These are phyloP conservation scores for Tupaia tana DNA, from an alignment of 2,113 vertebrate genomes.

Conservation along the genomic window DNA sequence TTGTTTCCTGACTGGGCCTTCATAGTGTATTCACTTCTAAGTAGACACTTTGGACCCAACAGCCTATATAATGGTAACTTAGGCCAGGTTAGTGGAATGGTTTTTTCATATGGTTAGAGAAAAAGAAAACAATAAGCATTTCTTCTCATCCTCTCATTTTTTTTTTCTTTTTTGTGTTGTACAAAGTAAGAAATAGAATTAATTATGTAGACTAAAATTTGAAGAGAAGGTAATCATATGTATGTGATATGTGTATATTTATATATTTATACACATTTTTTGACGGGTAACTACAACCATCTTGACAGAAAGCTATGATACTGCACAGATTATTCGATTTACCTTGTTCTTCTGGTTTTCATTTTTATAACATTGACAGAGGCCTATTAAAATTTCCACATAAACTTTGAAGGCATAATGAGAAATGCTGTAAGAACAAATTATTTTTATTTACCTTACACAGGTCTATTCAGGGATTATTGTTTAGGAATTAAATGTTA, in stretches of 20 bases:
- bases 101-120: background rate
- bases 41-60: background rate
- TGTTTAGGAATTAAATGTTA: background rate
- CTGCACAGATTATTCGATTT: background rate
- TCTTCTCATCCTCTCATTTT: background rate
- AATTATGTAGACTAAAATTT: background rate
- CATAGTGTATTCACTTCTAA: background rate
- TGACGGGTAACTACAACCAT: background rate
- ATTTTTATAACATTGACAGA: background rate
- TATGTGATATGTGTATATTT: background rate
- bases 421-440: background rate
- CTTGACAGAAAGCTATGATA: background rate
- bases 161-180: background rate
- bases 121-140: no score
- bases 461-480: background rate
- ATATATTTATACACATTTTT: no score
- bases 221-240: background rate
- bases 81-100: background rate
- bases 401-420: background rate
- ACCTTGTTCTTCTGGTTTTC: background rate
- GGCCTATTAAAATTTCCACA: background rate
- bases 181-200: background rate
- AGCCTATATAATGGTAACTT: background rate
- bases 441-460: constrained; percentile 33
- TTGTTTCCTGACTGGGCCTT: background rate